Evolutionary conservation across 2,888 invertebrate species (phyloP).

Genomic region (Hypomecis atomaria): DNA sequence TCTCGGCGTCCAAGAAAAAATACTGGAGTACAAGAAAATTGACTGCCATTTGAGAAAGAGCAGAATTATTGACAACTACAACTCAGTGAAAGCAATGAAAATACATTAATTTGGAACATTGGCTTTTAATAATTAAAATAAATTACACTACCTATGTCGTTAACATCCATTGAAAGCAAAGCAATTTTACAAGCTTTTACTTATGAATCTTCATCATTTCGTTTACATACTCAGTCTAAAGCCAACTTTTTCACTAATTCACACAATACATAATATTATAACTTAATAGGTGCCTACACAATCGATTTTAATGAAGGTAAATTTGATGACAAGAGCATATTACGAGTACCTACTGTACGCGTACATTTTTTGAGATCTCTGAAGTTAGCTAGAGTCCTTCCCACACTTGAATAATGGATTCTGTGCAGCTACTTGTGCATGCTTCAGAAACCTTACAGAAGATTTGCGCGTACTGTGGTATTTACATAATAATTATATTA

Average conservation of each 20-base stretch:
- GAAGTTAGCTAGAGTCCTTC: too few species aligned
- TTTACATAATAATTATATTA: too few species aligned
- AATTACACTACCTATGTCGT: slow-evolving; percentile 42
- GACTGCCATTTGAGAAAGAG: slow-evolving; percentile 55
- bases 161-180: slow-evolving; percentile 22
- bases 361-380: too few species aligned
- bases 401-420: too few species aligned
- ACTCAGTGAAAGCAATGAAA: not conserved
- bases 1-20: slow-evolving; percentile 63
- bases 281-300: too few species aligned
- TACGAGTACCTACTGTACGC: too few species aligned
- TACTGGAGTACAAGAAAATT: slow-evolving; percentile 65
- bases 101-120: slow-evolving; percentile 1
- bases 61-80: slow-evolving; percentile 31
- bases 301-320: too few species aligned
- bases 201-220: not conserved
- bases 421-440: too few species aligned
- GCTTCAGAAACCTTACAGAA: too few species aligned
- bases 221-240: slow-evolving; percentile 21
- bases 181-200: slow-evolving; percentile 5
- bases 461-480: too few species aligned
- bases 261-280: not conserved
- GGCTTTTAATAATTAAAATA: slow-evolving; percentile 38
- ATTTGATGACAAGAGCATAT: too few species aligned
- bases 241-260: slow-evolving; percentile 10